Base-by-base conservation (phyloP, 2,113 vertebrate genomes). In the Pygoscelis antarcticus region DNA sequence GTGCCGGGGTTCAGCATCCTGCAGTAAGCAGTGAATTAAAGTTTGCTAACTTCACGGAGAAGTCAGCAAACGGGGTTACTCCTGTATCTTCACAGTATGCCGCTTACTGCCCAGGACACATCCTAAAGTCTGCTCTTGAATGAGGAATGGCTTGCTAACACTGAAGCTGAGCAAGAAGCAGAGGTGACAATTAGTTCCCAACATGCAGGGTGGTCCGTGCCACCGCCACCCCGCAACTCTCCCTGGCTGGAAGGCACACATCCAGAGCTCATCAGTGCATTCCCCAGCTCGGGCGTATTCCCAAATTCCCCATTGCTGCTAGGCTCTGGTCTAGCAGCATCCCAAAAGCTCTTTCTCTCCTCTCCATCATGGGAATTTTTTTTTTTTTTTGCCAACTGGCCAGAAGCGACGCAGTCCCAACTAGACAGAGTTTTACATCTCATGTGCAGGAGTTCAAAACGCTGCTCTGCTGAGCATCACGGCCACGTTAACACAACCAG, bases 161-260 rank as follows among this genome's bases (percentile, higher is more conserved):
- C 66, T 68, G 6, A 77, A 65, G 58, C 76, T 61, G 68, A 89
- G 75, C 71, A 86, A 32, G 36, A 77, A 92, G 85, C 52, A 79
- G 75, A 90, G 88, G 95, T 93, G 82, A 85, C 94, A 92, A 54
- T 16, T 10, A 27, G 60, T 66, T 90, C 71, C 94, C 93, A 94
- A 2, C 29, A 18, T 2, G 17, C 66, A 83, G 88, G 91, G 83
- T 93, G 93, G 93, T 90, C 95, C 51, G 20, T 46, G 83, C 77
- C 95, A 89, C 29, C 3, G 0, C 60, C 87, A 91, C 65, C 42
- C 87, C 11, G 12, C 87, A 78, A 4, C 81, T 68, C 81, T 82
- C 72, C 81, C 80, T 82, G 69, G 72, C 93, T 91, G 84, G 65
- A 75, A 91, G 91, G 89, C 69, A 87, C 13, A 19, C 11, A 84